Percentiles rank a stretch among this genome's conserved stretches.
phyloP scores from a whole-genome alignment of 2,113 vertebrate genomes.

The Patagioenas fasciata region DNA sequence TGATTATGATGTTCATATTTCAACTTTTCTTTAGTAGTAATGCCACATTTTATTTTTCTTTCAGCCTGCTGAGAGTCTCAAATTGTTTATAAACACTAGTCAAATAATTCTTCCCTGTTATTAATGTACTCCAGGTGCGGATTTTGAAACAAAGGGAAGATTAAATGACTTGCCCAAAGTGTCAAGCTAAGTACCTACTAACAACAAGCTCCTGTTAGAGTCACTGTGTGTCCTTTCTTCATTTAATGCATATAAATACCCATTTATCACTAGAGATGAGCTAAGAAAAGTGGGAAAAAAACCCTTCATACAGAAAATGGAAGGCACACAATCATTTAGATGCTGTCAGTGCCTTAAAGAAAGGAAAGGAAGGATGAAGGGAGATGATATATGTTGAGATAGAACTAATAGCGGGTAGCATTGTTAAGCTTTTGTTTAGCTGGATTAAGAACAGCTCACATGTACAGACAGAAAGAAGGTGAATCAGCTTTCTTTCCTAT shows the following conservation, averaged over 20 bases:
- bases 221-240: fast-evolving
- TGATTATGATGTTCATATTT: background rate
- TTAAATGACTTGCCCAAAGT: background rate
- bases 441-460: background rate
- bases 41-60: background rate
- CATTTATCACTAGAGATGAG: background rate
- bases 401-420: background rate
- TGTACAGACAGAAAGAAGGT: background rate
- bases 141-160: background rate
- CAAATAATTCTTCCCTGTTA: background rate
- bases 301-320: background rate
- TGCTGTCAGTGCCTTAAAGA: background rate
- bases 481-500: background rate
- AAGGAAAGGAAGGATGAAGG: background rate
- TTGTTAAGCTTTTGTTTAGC: background rate
- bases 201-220: background rate
- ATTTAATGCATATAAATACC: background rate
- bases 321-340: fast-evolving
- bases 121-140: background rate
- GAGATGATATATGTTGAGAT: background rate
- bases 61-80: background rate
- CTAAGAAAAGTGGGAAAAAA: background rate
- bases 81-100: background rate
- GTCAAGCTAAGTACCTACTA: background rate
- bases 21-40: background rate